Base-by-base conservation (phyloP, 2,888 invertebrate species). In the Ligdia adustata region DNA sequence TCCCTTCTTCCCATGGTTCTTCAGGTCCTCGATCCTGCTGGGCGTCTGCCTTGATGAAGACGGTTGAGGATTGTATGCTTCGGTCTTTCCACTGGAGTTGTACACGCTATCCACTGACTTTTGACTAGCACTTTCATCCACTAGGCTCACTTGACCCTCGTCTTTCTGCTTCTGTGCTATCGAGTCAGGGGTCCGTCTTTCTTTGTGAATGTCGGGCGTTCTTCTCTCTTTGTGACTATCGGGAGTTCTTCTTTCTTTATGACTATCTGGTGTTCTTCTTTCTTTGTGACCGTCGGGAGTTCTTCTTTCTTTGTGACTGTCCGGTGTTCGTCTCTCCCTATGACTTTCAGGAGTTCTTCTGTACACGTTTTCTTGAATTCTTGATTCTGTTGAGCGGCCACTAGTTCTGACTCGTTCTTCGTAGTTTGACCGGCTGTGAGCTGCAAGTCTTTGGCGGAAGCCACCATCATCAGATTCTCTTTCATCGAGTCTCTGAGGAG, bases 381-480 rank as follows among this genome's bases (percentile, higher is more conserved):
- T 74, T 2, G 88, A 87, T 47, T 90, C 90, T 45, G 70, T 64
- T 6, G 88, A 89, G 42, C 89, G 65, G 7, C 88, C 87, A 34
- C 88, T 90, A 1, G 87, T 88, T 52, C 91, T 75, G 3, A 88
- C 83, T 40, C 85, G 73, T 46, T 91, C 88, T 65, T 89, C 89
- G 16, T 79, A 81, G 49, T 82, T 86, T 0, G 84, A 79, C 56
- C 83, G 76, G 0, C 79, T 75, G 64, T 89, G 90, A 12, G 82
- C 78, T 31, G 70, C 75, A n/a, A 82, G 64, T 37, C 91, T 77
- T 18, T 85, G 75, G 50, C 92, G 76, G 60, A 93, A 93, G 1
- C 93, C 93, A 1, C 93, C 93, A 53, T 93, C 92, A 53, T 92
- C 92, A 5, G 92, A 92, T 66, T 92, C 92, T 34, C 92, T 80